Percentiles rank a stretch among this genome's conserved stretches.
These are phyloP conservation scores for Saimiri boliviensis DNA, from an alignment of 2,113 vertebrate species.

Conservation along the genomic window DNA sequence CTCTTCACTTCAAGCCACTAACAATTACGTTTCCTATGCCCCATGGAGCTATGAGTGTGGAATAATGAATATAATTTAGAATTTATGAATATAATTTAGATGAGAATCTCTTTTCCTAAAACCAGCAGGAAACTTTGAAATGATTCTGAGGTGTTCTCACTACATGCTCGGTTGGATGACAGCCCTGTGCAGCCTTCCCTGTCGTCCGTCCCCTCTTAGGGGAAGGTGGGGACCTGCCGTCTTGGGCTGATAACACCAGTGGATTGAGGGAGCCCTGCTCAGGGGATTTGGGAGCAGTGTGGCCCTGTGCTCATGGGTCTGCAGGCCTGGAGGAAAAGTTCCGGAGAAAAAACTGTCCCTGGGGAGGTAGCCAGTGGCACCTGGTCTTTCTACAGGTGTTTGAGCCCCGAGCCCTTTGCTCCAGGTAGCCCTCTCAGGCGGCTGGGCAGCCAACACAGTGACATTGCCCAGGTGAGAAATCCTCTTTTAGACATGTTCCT, in stretches of 20 bases:
- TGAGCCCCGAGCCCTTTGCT: background rate
- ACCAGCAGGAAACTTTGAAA: background rate
- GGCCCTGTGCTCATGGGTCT: background rate
- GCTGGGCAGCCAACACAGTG: too few relatives aligned
- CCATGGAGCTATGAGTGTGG: background rate
- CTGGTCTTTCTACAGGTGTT: background rate
- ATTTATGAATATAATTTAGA: constrained; percentile 21
- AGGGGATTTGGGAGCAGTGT: background rate
- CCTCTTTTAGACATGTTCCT: background rate
- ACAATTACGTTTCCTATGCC: background rate
- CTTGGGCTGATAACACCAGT: background rate
- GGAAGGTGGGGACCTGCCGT: background rate
- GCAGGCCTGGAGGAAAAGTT: background rate
- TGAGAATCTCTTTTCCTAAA: constrained; percentile 2
- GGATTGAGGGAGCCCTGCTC: fast-evolving
- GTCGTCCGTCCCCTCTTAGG: background rate
- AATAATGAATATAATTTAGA: background rate
- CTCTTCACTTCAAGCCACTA: background rate
- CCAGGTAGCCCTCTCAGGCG: background rate
- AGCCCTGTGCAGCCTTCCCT: too few relatives aligned
- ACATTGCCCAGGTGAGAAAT: background rate
- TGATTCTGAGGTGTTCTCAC: background rate
- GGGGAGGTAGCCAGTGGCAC: background rate
- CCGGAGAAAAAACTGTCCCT: background rate
- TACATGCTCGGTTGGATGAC: background rate